Evolutionary conservation across 2,797 vertebrate genomes (phyloP), one percentile per base, ranked within the genome.

Genomic region (Molossus alvarezi): DNA sequence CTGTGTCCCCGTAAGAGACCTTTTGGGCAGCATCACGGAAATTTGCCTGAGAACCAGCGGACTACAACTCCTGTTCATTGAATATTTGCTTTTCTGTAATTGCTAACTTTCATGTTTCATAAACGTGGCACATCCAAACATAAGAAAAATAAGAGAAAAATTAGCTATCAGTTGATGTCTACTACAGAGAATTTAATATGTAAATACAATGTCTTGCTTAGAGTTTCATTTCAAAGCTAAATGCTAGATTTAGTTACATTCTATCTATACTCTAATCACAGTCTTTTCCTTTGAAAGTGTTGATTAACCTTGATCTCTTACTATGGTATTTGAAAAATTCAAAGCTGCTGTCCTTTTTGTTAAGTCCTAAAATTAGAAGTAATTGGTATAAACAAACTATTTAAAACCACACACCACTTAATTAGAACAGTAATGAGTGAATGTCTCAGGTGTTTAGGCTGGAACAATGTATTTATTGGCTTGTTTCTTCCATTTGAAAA

Each of bases 1-100:
- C 85, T 0, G 0, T 33, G 64, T 57, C 29, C 58, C 27, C 41
- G 1, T 5, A 8, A 18, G 53, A 29, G 11, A 5, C 1, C 1
- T 33, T 45, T 37, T 17, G 37, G 29, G 41, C 25, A 71, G 51
- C n/a, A 1, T 6, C 2, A 0, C 15, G 41, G 89, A 29, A 29
- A 1, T 53, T 55, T 58, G 37, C 53, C 57, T 55, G 37, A 58
- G 58, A 45, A 29, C 48, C 29, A 7, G 12, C 48, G 2, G 29
- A 12, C n/a, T 71, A 4, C 55, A 33, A 27, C 14, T 53, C 4
- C 21, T 67, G 62, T 41, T 79, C 33, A 12, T n/a, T 25, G 23
- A 33, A 12, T 58, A 20, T 1, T 87, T 48, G 14, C 45, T 64
- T 37, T 77, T 64, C 57, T 81, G 1, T 65, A 58, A 48, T 55